Conservation (phyloP, 2,888 invertebrate species). For the Tetragonula carbonaria region DNA sequence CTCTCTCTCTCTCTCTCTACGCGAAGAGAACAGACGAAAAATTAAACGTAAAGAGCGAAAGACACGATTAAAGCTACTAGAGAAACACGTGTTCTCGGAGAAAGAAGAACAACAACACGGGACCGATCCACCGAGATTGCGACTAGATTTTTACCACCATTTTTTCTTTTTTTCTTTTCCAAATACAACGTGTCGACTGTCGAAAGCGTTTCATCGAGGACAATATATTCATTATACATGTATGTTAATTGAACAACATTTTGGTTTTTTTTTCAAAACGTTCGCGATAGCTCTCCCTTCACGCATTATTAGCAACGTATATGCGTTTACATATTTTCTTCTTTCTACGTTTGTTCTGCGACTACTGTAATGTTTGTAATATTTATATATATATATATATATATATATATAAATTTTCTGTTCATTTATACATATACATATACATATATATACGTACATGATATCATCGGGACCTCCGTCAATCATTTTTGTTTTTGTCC, state of each 20-base stretch:
- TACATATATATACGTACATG: conserved; percentile 52
- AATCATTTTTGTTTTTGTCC: conserved; percentile 48
- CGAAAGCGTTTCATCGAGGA: conserved; percentile 61
- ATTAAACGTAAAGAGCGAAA: conserved; percentile 27
- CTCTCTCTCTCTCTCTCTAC: too few species aligned
- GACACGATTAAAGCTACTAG: conserved; percentile 5
- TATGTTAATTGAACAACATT: conserved; percentile 82
- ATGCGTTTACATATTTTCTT: conserved; percentile 62
- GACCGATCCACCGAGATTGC: conserved; percentile 64
- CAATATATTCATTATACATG: conserved; percentile 47
- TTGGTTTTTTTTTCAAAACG: conserved; percentile 80
- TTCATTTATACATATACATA: conserved; percentile 24
- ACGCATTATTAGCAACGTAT: conserved; percentile 66
- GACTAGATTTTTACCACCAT: conserved; percentile 63
- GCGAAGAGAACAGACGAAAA: not conserved
- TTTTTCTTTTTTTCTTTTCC: conserved; percentile 10
- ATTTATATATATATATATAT: conserved; percentile 34
- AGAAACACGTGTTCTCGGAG: not conserved
- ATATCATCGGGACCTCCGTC: conserved; percentile 44
- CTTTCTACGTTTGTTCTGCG: conserved; percentile 57
- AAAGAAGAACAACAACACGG: conserved; percentile 32
- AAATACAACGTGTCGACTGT: conserved; percentile 53
- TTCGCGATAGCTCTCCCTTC: conserved; percentile 72
- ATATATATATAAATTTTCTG: conserved; percentile 49
- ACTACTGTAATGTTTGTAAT: conserved; percentile 58